Evolutionary conservation across 2,797 vertebrate species (phyloP), one percentile per base, ranked within the genome.

Genomic region (Melanotaenia maccullochi): DNA sequence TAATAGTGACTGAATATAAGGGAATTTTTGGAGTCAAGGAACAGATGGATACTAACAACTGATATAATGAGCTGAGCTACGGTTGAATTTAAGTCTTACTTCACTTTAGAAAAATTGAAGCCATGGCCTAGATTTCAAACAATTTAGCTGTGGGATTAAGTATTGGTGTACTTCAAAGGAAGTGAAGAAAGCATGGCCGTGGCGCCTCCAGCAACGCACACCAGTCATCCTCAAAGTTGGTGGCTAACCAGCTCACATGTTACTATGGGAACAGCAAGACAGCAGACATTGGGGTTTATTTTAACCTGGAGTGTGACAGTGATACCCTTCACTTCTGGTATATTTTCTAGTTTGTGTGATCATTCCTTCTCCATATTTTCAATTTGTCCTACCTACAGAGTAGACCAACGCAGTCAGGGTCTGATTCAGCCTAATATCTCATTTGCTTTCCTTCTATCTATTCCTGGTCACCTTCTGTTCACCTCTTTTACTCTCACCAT

Each of bases 61-160:
- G 76, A 75, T 76, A 58, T 44, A 71, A 3, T 36, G 76, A 83
- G 73, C 57, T 70, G 66, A 81, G 71, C 57, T 73, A 66, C 35
- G 52, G 64, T 20, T 78, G 71, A 47, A 61, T 81, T 65, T 65
- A 77, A 73, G 60, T 78, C 66, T 65, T 68, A 74, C 68, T 13
- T 73, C 64, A 64, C 68, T 65, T 70, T 77, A 73, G 80, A 81
- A 54, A 87, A 87, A 91, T 85, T 90, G 87, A 80, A 85, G 85
- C 83, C 84, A 54, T 83, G 88, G 86, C 87, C 88, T 58, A 83
- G 73, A 79, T 90, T 88, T 91, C 82, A 83, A 87, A 86, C 79
- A 90, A 89, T 92, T 92, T 88, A 88, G 78, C 85, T 81, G 78
- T 78, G 84, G 89, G 87, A 93, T 90, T 85, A 88, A 78, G 79